Conservation (phyloP, 2,888 invertebrate species). For the Eupithecia insigniata region DNA sequence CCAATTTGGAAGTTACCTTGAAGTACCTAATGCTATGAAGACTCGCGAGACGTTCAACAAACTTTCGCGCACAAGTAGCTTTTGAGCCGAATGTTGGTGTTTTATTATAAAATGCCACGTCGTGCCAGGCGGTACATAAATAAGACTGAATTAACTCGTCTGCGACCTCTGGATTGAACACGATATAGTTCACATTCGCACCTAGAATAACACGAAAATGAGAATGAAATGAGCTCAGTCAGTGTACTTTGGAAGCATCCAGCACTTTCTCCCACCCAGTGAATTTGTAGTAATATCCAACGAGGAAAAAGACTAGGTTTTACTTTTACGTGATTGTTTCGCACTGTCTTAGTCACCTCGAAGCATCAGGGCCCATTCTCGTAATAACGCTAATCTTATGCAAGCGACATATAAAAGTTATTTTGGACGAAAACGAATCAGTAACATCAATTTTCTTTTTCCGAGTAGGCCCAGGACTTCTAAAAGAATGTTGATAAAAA, state of each 20-base stretch:
- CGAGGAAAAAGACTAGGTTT: background rate
- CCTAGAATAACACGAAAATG: conserved; percentile 55
- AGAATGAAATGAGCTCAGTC: conserved; percentile 32
- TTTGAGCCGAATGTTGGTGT: conserved; percentile 64
- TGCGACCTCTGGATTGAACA: conserved; percentile 71
- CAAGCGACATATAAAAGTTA: too few relatives aligned
- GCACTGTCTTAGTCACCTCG: background rate
- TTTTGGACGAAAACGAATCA: too few relatives aligned
- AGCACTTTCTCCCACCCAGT: conserved; percentile 9
- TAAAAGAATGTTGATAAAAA: background rate
- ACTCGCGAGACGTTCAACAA: conserved; percentile 71
- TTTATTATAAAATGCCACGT: conserved; percentile 81
- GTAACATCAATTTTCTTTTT: too few relatives aligned
- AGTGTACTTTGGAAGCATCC: conserved; percentile 10
- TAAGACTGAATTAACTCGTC: conserved; percentile 81
- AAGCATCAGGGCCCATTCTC: too few relatives aligned
- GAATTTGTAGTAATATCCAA: background rate
- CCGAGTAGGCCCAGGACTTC: too few relatives aligned
- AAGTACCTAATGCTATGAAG: conserved; percentile 49
- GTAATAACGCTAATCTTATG: too few relatives aligned
- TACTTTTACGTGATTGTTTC: background rate
- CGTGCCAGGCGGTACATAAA: conserved; percentile 80
- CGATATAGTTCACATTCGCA: conserved; percentile 67
- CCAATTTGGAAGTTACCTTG: conserved; percentile 41
- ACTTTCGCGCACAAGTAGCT: conserved; percentile 65